Evolutionary conservation across 2,113 vertebrate species (phyloP).

Genomic region (Cyanocitta stelleri): DNA sequence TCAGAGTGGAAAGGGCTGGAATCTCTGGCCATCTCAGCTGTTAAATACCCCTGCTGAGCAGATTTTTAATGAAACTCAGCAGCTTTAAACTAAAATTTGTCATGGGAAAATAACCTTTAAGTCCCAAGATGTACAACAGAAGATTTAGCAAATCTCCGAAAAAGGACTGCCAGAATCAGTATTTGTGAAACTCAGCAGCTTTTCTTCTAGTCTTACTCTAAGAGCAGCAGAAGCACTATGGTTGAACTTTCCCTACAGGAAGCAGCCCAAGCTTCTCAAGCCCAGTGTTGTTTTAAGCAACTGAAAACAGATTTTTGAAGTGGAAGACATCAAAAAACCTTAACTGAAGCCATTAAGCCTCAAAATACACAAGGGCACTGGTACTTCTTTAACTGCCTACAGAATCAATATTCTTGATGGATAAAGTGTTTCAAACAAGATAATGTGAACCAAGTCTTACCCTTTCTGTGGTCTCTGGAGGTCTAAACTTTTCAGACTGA

Average conservation of each 20-base stretch:
- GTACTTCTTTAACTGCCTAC: not conserved
- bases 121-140: not conserved
- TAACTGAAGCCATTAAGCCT: not conserved
- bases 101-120: not conserved
- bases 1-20: not conserved
- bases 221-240: not conserved
- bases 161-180: not conserved
- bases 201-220: not conserved
- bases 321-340: not conserved
- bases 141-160: not conserved
- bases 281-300: not conserved
- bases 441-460: constrained; percentile 62
- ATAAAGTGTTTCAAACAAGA: not conserved
- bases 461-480: constrained; percentile 95
- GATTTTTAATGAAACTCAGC: not conserved
- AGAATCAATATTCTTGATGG: not conserved
- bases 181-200: not conserved
- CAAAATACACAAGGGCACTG: not conserved
- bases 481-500: constrained; percentile 95
- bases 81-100: not conserved
- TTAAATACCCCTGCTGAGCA: not conserved
- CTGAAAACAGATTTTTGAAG: not conserved
- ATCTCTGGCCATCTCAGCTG: not conserved
- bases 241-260: not conserved
- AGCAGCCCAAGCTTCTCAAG: not conserved